Percentiles rank a stretch among this genome's conserved stretches.
These are phyloP conservation scores for Pseudopleuronectes americanus DNA, from an alignment of 2,797 vertebrate species.

Conservation along the genomic window DNA sequence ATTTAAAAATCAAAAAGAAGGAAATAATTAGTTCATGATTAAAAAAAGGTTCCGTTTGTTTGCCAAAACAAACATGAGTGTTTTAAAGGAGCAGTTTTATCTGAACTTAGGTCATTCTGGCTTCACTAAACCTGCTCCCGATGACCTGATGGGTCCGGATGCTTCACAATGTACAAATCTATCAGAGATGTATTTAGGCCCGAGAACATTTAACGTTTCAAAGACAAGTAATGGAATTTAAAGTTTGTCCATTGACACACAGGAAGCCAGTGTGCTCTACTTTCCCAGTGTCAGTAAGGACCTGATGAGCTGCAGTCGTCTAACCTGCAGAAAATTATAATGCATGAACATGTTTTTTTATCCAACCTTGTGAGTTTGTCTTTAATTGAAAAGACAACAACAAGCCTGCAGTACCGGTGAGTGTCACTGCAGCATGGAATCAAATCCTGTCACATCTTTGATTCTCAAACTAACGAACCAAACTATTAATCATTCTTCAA, in stretches of 20 bases:
- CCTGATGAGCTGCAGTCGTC: not conserved
- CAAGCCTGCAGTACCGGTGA: not conserved
- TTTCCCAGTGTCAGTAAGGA: not conserved
- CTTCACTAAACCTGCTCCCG: not conserved
- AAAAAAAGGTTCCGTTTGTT: too few species aligned
- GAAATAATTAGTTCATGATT: too few species aligned
- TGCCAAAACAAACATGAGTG: too few species aligned
- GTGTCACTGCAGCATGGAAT: slow-evolving; percentile 10
- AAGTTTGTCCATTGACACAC: not conserved
- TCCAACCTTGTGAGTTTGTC: not conserved
- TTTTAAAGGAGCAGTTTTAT: not conserved
- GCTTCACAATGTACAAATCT: not conserved
- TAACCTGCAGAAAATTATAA: too few species aligned
- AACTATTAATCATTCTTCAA: not conserved
- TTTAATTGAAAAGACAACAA: too few species aligned
- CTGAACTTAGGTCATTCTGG: not conserved
- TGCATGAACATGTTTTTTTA: not conserved
- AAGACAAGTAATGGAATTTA: not conserved
- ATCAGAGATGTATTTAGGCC: not conserved
- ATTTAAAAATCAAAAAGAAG: too few species aligned
- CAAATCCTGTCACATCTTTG: slow-evolving; percentile 2
- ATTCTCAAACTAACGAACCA: not conserved
- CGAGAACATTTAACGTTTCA: not conserved
- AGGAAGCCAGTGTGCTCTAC: not conserved
- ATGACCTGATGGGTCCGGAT: not conserved